Conservation (phyloP, 2,888 invertebrate genomes). For the Tethea ocularis region DNA sequence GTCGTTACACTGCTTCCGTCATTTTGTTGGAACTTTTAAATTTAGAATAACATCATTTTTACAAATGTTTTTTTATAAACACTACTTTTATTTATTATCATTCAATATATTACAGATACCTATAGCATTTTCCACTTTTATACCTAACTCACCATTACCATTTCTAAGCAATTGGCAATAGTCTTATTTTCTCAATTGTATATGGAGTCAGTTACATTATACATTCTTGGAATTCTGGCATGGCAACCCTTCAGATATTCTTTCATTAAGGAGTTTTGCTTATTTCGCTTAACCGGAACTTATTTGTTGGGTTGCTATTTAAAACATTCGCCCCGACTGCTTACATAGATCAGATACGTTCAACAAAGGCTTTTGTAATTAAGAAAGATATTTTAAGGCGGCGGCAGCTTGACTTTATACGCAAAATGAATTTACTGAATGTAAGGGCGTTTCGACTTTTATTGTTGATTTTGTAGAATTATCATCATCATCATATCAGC, state of each 20-base stretch:
- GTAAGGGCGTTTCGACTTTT: conserved; percentile 73
- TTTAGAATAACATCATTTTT: conserved; percentile 22
- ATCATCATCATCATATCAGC: too few relatives aligned
- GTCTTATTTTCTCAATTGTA: too few relatives aligned
- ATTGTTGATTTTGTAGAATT: conserved; percentile 38
- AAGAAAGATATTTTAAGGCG: conserved; percentile 83
- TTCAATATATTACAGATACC: too few relatives aligned
- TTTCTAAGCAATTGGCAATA: too few relatives aligned
- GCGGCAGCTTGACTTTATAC: conserved; percentile 81
- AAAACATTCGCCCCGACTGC: conserved; percentile 81
- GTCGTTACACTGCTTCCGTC: conserved; percentile 69
- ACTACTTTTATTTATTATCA: too few relatives aligned
- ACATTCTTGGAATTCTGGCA: background rate
- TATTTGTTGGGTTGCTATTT: conserved; percentile 82
- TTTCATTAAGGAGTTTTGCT: conserved; percentile 76
- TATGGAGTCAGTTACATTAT: too few relatives aligned
- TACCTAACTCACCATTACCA: too few relatives aligned
- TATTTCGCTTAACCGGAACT: conserved; percentile 76
- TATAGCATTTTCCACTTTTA: too few relatives aligned
- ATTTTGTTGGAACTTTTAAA: conserved; percentile 46
- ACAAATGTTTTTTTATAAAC: background rate
- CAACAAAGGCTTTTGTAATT: conserved; percentile 84
- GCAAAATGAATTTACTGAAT: conserved; percentile 80
- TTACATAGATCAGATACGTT: conserved; percentile 84
- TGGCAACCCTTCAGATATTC: conserved; percentile 63